These are phyloP conservation scores for Lacerta viridis DNA, from an alignment of 2,797 vertebrate species.

Conservation along the genomic window DNA sequence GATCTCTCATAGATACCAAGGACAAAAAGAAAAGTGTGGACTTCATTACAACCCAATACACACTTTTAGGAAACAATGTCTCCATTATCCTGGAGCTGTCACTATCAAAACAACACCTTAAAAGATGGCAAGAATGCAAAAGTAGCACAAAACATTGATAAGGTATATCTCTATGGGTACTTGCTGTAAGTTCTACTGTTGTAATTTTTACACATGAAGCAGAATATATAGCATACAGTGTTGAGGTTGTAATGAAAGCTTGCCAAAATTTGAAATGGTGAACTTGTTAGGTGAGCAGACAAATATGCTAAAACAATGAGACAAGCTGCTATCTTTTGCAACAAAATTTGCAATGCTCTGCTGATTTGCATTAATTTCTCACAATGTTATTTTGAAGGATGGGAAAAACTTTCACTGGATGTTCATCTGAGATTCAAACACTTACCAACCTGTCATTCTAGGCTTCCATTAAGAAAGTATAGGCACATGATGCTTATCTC, in stretches of 20 bases:
- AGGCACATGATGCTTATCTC: constrained; percentile 7
- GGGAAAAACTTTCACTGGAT: background rate
- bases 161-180: background rate
- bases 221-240: background rate
- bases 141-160: background rate
- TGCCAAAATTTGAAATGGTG: constrained; percentile 39
- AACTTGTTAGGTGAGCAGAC: constrained; percentile 18
- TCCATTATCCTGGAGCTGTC: background rate
- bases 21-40: background rate
- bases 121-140: background rate
- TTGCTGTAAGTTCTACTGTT: constrained; percentile 11
- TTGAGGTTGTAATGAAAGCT: constrained; percentile 15
- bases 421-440: background rate
- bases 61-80: background rate
- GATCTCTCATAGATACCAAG: background rate
- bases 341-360: constrained; percentile 47
- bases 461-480: constrained; percentile 33
- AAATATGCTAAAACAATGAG: constrained; percentile 39
- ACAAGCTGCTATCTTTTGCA: constrained; percentile 47
- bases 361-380: constrained; percentile 11
- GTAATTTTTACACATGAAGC: constrained; percentile 2
- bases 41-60: background rate
- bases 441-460: background rate
- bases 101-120: background rate
- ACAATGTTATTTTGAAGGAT: background rate